Percentiles rank a stretch among this genome's conserved stretches.
Evolutionary conservation across 2,797 vertebrate genomes (phyloP).

Genomic region (Onychomys arenicola): DNA sequence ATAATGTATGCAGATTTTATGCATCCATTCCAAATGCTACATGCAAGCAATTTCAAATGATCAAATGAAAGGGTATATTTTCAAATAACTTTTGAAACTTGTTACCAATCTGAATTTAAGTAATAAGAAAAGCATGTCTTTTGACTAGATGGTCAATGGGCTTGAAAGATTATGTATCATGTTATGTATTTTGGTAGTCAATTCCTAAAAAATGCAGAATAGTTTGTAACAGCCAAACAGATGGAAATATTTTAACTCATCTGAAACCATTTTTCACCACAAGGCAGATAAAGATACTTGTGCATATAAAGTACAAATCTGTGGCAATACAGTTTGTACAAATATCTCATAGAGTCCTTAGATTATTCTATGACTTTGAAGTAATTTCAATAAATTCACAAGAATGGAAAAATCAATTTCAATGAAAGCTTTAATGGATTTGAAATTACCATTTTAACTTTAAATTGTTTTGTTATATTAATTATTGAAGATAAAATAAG

Average conservation of each 20-base stretch:
- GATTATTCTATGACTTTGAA: constrained; percentile 62
- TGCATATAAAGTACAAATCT: constrained; percentile 43
- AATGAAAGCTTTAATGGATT: constrained; percentile 58
- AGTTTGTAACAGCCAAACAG: constrained; percentile 41
- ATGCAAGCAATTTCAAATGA: constrained; percentile 25
- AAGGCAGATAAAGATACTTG: constrained; percentile 31
- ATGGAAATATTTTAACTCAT: constrained; percentile 16
- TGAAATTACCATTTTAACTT: constrained; percentile 49
- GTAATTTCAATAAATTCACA: constrained; percentile 58
- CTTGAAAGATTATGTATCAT: constrained; percentile 28
- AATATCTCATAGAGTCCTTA: constrained; percentile 35
- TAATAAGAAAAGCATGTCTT: background rate
- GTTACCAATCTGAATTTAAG: constrained; percentile 31
- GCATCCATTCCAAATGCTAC: background rate
- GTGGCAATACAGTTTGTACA: constrained; percentile 55
- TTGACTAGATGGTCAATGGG: background rate
- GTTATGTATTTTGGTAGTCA: background rate
- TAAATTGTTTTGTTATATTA: constrained; percentile 47
- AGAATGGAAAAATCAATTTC: constrained; percentile 66
- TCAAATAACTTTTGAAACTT: background rate
- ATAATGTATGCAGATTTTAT: background rate
- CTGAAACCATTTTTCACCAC: constrained; percentile 52
- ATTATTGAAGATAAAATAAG: constrained; percentile 50
- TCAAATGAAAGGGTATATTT: constrained; percentile 10
- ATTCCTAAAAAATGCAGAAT: background rate